A percentile compares a stretch with the other conserved stretches of the same genome.
Evolutionary conservation across 2,113 vertebrate species (phyloP).

Genomic region (Aplodontia rufa): DNA sequence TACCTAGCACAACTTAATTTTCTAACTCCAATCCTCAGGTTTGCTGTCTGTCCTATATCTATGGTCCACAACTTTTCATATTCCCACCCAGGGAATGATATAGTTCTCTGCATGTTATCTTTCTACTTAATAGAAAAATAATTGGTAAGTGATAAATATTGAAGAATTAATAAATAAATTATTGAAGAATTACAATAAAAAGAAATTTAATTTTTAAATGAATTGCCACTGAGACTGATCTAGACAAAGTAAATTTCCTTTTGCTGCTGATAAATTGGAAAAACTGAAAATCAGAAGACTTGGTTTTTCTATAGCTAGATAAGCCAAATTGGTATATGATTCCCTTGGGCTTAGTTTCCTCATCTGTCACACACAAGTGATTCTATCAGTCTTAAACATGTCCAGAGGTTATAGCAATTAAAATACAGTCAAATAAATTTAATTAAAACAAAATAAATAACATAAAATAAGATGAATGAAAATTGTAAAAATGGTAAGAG

Average conservation of each 20-base stretch:
- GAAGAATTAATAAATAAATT: too few relatives aligned
- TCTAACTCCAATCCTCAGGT: not conserved
- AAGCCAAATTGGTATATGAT: not conserved
- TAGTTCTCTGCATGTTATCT: not conserved
- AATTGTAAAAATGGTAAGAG: not conserved
- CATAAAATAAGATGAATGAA: not conserved
- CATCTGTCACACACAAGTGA: not conserved
- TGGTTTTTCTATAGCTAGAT: not conserved
- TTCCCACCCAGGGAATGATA: not conserved
- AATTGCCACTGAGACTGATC: not conserved
- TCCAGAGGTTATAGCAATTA: not conserved
- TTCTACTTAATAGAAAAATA: not conserved
- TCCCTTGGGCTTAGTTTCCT: not conserved
- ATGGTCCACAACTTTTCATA: not conserved
- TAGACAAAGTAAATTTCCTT: not conserved
- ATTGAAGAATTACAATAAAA: not conserved
- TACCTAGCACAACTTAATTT: not conserved
- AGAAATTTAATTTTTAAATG: constrained; percentile 3
- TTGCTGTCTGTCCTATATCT: not conserved
- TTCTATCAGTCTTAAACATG: not conserved
- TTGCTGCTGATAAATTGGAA: not conserved
- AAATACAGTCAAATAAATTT: not conserved
- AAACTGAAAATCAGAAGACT: not conserved
- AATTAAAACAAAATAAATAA: not conserved
- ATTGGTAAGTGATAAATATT: constrained; percentile 9